Conservation (phyloP, 2,113 vertebrate genomes). For the Anoura caudifer region DNA sequence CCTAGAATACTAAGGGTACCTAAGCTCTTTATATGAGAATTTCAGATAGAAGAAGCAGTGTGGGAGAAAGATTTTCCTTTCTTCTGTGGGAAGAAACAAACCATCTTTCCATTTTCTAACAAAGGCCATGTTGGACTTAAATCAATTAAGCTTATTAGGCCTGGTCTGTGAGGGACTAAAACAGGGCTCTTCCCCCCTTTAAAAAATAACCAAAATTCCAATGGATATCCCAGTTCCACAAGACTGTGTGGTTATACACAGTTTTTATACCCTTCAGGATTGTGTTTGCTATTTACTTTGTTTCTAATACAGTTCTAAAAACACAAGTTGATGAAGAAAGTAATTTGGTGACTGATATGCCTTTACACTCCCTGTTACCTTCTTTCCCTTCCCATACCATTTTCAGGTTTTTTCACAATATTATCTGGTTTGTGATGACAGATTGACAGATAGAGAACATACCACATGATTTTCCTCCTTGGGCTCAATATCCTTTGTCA, state of each 20-base stretch:
- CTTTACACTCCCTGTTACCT: background rate
- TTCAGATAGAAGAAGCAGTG: background rate
- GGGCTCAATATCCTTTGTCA: background rate
- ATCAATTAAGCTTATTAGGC: slow-evolving; percentile 10
- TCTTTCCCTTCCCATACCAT: background rate
- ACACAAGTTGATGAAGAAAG: background rate
- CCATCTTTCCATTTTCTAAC: background rate
- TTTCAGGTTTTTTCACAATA: background rate
- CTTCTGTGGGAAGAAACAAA: background rate
- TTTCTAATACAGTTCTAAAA: slow-evolving; percentile 29
- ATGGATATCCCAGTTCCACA: background rate
- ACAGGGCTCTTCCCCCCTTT: background rate
- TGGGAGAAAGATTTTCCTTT: slow-evolving; percentile 8
- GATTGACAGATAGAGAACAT: background rate
- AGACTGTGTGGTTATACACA: background rate
- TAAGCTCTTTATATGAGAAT: background rate
- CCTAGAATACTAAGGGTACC: background rate
- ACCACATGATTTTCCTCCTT: background rate
- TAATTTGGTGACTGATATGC: background rate
- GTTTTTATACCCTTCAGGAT: background rate
- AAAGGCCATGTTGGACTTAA: background rate
- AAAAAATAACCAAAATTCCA: slow-evolving; percentile 24
- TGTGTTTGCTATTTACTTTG: background rate
- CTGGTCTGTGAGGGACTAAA: background rate
- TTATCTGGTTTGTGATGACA: slow-evolving; percentile 20